Percentiles rank a stretch among this genome's conserved stretches.
Conservation (phyloP, 53 echinoderm and acorn worm genomes). For the Pentamera pediparva region DNA sequence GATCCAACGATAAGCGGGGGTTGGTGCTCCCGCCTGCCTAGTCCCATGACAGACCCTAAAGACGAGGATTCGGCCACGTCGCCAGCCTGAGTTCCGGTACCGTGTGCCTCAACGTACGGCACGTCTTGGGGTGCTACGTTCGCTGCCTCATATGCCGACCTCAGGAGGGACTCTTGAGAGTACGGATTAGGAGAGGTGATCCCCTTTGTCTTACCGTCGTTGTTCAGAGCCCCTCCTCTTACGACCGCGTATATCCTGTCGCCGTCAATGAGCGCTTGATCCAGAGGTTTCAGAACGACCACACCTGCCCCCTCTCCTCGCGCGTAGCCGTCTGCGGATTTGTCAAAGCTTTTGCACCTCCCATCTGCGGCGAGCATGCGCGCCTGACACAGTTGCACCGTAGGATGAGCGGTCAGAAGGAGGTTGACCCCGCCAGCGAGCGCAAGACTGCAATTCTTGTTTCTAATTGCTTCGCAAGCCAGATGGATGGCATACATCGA, state of each 20-base stretch:
- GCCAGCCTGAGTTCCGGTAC: conserved; percentile 43
- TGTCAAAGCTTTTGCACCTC: conserved; percentile 47
- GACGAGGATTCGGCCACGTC: conserved; percentile 42
- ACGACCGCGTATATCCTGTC: conserved; percentile 43
- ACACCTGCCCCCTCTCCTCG: conserved; percentile 38
- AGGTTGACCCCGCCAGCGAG: conserved; percentile 34
- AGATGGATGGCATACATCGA: conserved; percentile 38
- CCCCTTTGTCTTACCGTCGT: conserved; percentile 43
- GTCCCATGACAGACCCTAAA: conserved; percentile 32
- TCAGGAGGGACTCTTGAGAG: conserved; percentile 21
- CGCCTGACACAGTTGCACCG: conserved; percentile 31
- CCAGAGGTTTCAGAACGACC: conserved; percentile 27
- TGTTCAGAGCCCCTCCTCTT: conserved; percentile 44
- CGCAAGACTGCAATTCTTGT: conserved; percentile 29
- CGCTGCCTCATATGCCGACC: conserved; percentile 23
- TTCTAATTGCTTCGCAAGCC: conserved; percentile 37
- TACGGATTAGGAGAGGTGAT: conserved; percentile 32
- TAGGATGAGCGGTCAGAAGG: conserved; percentile 1
- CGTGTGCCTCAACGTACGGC: conserved; percentile 47
- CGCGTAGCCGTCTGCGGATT: conserved; percentile 32
- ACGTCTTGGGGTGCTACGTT: conserved; percentile 33
- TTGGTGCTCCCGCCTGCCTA: neutral
- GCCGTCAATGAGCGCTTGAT: conserved; percentile 24
- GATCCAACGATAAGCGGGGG: conserved; percentile 20
- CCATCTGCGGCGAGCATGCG: conserved; percentile 39